These are phyloP conservation scores for Microcebus ravelobensis DNA, from an alignment of 2,113 vertebrate species.

Conservation along the genomic window DNA sequence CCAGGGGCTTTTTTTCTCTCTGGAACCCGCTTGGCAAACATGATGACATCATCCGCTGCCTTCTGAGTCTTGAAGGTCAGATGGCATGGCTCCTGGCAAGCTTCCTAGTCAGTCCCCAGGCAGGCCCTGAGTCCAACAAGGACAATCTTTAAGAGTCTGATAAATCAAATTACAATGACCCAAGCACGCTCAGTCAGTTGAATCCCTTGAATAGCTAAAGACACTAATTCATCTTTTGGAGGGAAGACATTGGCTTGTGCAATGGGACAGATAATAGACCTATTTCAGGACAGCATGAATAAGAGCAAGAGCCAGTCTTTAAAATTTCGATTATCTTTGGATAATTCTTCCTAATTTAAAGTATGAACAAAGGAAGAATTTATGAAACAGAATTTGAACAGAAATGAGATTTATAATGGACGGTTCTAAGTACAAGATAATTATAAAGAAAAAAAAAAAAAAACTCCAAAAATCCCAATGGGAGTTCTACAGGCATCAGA, in stretches of 20 bases:
- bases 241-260: slow-evolving; percentile 83
- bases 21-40: not conserved
- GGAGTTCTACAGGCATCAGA: not conserved
- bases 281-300: slow-evolving; percentile 64
- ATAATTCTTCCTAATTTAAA: slow-evolving; percentile 62
- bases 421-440: slow-evolving; percentile 29
- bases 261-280: slow-evolving; percentile 86
- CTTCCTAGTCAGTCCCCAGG: not conserved
- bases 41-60: not conserved
- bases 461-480: not conserved
- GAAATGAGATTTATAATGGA: slow-evolving; percentile 58
- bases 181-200: slow-evolving; percentile 80
- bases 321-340: slow-evolving; percentile 14
- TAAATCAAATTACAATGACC: slow-evolving; percentile 84
- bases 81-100: not conserved
- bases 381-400: slow-evolving; percentile 58
- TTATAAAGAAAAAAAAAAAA: not conserved
- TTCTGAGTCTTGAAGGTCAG: slow-evolving; percentile 68
- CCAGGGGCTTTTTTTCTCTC: not conserved
- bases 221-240: slow-evolving; percentile 84
- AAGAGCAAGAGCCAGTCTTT: slow-evolving; percentile 51
- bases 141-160: slow-evolving; percentile 75
- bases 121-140: slow-evolving; percentile 75
- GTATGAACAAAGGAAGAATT: slow-evolving; percentile 55
- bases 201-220: slow-evolving; percentile 85